Percentiles rank a stretch among this genome's conserved stretches.
Evolutionary conservation across 2,113 vertebrate genomes (phyloP).

Genomic region (Xiphophorus couchianus): DNA sequence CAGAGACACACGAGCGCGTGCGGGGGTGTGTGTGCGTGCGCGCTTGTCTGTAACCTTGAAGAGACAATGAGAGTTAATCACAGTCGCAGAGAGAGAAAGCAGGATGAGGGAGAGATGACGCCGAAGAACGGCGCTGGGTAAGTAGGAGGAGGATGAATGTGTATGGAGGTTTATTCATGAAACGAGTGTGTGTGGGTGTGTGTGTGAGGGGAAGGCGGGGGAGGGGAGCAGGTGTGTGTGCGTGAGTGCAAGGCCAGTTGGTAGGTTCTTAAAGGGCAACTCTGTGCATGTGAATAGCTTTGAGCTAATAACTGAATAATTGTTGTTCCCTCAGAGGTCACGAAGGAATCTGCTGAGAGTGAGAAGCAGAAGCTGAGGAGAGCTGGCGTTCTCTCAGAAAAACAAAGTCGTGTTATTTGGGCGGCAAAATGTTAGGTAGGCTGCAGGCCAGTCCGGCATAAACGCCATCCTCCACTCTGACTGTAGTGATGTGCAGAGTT

Average conservation of each 20-base stretch:
- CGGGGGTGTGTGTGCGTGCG: constrained; percentile 34
- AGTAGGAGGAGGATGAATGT: constrained; percentile 1
- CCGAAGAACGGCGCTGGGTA: constrained; percentile 24
- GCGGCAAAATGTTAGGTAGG: neutral
- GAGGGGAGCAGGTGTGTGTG: neutral
- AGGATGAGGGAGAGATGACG: constrained; percentile 56
- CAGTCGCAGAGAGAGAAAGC: constrained; percentile 60
- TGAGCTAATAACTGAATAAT: constrained; percentile 57
- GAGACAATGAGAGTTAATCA: constrained; percentile 80
- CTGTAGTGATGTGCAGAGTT: neutral
- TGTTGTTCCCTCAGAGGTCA: constrained; percentile 47
- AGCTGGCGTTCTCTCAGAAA: neutral
- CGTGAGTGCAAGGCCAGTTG: constrained; percentile 2
- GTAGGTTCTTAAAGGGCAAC: constrained; percentile 49
- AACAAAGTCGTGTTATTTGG: neutral
- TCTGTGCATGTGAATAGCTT: constrained; percentile 26
- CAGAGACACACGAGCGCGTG: constrained; percentile 55
- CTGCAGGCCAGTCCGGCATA: neutral
- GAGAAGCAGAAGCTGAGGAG: neutral
- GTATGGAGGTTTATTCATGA: constrained; percentile 17
- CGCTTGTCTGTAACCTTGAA: constrained; percentile 71
- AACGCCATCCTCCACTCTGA: neutral
- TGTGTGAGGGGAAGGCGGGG: constrained; percentile 9
- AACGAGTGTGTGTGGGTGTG: constrained; percentile 9
- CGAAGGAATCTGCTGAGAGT: constrained; percentile 4